Base-by-base conservation (phyloP, 2,888 invertebrate genomes). In the Synergus gifuensis region DNA sequence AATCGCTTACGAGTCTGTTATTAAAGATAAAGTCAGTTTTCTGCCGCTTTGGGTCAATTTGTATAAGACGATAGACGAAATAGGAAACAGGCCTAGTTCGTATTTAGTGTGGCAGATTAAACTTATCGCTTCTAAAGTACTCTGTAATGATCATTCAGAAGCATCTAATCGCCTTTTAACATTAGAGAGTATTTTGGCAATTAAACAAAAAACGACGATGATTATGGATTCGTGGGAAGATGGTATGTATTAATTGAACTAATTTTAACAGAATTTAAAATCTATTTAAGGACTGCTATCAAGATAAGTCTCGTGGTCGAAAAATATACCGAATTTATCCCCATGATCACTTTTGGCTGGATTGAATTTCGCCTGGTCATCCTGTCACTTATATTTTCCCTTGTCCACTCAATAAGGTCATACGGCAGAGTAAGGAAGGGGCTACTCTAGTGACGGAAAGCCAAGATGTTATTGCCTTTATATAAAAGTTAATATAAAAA, bases 1-100 rank as follows among this genome's bases (percentile, higher is more conserved):
- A 66, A 93, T 96, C 28, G 95, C 96, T 8, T 96, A 97, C 87
- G 97, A 97, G 90, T 97, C 97, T 78, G 95, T 97, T 0, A 95
- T 96, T 2, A 95, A 95, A 87, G 97, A 98, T 91, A 96, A 96
- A 87, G 92, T 97, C 87, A 95, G 95, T 88, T 94, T 96, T 22
- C 91, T 97, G 84, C 95, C 96, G 1, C 94, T 96, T 76, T 96
- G 96, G 94, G 93, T 96, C 4, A 94, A 95, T 83, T 87, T 89
- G 83, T 88, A 91, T 82, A 93, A 95, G 94, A 94, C 94, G 83
- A 90, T 95, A 83, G 93, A 94, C 85, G 92, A 93, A 76, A 93
- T 95, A 88, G 92, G 93, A 78, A 92, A 91, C 0, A 92, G 93
- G 18, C 94, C 95, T 0, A 94, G 92, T 4, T 91, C 94, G 0